These are phyloP conservation scores for Phoeniculus purpureus DNA, from an alignment of 2,797 vertebrate genomes.

Conservation along the genomic window DNA sequence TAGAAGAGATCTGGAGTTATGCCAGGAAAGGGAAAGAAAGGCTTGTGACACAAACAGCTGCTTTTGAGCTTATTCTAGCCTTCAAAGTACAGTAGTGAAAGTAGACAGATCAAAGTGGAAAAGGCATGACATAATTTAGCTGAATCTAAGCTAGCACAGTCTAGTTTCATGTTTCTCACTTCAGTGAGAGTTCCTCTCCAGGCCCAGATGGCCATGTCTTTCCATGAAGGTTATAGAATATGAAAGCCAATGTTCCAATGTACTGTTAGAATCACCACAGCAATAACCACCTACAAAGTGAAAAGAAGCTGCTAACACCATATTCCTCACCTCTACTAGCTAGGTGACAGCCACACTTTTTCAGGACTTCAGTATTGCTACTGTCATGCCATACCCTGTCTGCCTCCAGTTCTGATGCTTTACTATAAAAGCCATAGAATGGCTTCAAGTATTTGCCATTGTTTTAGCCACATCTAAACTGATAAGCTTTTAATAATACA, in stretches of 20 bases:
- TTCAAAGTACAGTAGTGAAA: background rate
- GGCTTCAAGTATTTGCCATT: background rate
- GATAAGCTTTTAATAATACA: background rate
- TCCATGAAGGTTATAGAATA: background rate
- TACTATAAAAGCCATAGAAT: background rate
- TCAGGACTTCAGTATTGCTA: background rate
- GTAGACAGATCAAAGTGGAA: background rate
- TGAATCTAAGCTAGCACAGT: background rate
- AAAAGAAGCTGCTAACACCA: background rate
- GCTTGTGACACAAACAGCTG: background rate
- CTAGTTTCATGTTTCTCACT: background rate
- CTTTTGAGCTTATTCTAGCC: background rate
- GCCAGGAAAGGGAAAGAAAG: background rate
- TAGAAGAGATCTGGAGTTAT: constrained; percentile 58
- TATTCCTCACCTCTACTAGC: background rate
- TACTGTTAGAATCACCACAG: background rate
- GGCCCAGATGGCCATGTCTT: background rate
- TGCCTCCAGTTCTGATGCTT: background rate
- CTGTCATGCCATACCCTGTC: background rate
- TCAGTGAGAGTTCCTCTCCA: background rate
- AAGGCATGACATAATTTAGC: background rate
- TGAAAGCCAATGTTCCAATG: background rate
- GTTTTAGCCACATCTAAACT: background rate
- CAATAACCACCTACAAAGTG: background rate
- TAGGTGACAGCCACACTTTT: background rate